Percentiles rank a stretch among this genome's conserved stretches.
Conservation (phyloP, 1,140 invertebrate species). For the Batillaria attramentaria region DNA sequence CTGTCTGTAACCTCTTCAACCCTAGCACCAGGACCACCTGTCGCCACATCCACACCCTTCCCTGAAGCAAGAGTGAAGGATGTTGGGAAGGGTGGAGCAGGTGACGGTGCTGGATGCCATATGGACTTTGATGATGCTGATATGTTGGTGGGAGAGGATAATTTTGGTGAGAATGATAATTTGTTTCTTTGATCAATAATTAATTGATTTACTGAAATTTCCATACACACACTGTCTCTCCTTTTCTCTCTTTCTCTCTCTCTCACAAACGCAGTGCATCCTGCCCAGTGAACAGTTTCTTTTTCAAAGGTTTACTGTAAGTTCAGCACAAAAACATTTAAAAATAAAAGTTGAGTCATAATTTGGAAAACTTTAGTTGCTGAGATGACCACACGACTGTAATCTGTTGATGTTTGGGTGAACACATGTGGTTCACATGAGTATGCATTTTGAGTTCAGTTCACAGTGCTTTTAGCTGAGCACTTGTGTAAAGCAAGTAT, state of each 20-base stretch:
- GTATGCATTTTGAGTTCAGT: too few species aligned
- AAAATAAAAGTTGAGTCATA: too few species aligned
- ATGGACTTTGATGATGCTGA: constrained; percentile 3
- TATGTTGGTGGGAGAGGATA: constrained; percentile 54
- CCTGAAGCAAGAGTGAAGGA: constrained; percentile 9
- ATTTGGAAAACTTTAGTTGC: too few species aligned
- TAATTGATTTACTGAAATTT: neutral
- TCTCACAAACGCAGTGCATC: too few species aligned
- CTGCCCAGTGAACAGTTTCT: too few species aligned
- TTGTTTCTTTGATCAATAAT: neutral
- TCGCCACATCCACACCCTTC: constrained; percentile 54
- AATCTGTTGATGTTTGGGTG: too few species aligned
- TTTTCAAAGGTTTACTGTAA: too few species aligned
- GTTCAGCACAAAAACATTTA: too few species aligned
- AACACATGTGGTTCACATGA: too few species aligned
- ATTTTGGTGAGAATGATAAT: constrained; percentile 54
- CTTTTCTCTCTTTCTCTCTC: constrained; percentile 3
- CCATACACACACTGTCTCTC: neutral
- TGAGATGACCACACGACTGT: too few species aligned
- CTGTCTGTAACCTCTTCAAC: neutral
- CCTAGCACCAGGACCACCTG: constrained; percentile 39
- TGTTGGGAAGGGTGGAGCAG: neutral
- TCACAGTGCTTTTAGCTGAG: too few species aligned
- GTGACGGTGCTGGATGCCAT: neutral
- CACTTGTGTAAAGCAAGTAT: too few species aligned